phyloP scores from a whole-genome alignment of 2,888 invertebrate genomes.

The Pyrrhia umbra region DNA sequence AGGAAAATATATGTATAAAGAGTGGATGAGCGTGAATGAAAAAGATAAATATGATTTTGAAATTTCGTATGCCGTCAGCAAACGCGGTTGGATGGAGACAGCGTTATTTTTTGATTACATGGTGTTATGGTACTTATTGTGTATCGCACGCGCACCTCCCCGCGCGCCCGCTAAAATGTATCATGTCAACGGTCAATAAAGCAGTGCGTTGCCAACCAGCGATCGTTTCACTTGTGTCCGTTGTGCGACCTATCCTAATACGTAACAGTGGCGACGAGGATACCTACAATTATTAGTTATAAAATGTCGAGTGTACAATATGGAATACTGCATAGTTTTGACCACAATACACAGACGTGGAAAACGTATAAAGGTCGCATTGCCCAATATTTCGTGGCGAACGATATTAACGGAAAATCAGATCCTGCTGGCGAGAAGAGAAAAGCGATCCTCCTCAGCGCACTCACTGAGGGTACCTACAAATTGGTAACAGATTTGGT shows the following conservation, averaged over 20 bases:
- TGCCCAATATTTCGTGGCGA: slow-evolving; percentile 5
- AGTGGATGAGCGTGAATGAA: slow-evolving; percentile 58
- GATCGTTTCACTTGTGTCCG: background rate
- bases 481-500: background rate
- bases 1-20: slow-evolving; percentile 49
- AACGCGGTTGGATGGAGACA: slow-evolving; percentile 69
- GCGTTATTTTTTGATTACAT: too few species aligned
- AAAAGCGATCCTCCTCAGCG: slow-evolving; percentile 3
- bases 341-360: slow-evolving; percentile 7
- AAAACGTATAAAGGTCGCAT: slow-evolving; percentile 11
- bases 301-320: background rate
- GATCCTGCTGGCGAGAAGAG: background rate
- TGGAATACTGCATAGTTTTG: slow-evolving; percentile 14
- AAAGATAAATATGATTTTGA: slow-evolving; percentile 38
- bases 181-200: too few species aligned
- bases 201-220: background rate
- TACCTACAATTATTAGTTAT: background rate
- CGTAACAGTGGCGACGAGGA: slow-evolving; percentile 2
- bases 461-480: slow-evolving; percentile 5
- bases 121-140: too few species aligned
- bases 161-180: too few species aligned
- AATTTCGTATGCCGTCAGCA: slow-evolving; percentile 67
- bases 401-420: background rate
- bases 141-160: too few species aligned
- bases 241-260: too few species aligned